Evolutionary conservation across 2,888 invertebrate species (phyloP).

Genomic region (Invenusta paracnida): DNA sequence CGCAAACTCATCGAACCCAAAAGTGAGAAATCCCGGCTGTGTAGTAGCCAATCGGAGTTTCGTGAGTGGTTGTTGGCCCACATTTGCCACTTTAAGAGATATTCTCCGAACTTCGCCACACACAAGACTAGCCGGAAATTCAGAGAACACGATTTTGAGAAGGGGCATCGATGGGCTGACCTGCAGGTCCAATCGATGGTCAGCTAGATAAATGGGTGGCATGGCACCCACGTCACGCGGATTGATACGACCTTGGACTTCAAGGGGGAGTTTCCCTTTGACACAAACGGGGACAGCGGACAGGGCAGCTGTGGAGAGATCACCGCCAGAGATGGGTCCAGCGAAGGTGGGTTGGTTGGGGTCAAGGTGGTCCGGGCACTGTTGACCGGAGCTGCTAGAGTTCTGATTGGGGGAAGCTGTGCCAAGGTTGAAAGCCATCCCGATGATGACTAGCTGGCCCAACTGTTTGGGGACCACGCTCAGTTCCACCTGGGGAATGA

Average conservation of each 20-base stretch:
- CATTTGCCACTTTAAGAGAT: constrained; percentile 69
- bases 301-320: neutral
- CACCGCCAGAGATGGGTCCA: neutral
- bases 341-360: too few species aligned
- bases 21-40: constrained; percentile 68
- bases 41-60: constrained; percentile 66
- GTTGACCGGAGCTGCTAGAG: neutral
- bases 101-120: constrained; percentile 72
- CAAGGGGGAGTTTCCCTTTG: neutral
- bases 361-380: neutral
- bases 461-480: constrained; percentile 71
- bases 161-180: constrained; percentile 76
- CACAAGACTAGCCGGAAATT: constrained; percentile 68
- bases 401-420: constrained; percentile 45
- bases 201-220: neutral
- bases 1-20: constrained; percentile 56
- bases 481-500: constrained; percentile 65
- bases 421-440: constrained; percentile 68
- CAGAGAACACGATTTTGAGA: constrained; percentile 71
- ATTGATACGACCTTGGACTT: neutral
- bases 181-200: constrained; percentile 64
- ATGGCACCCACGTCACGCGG: neutral
- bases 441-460: constrained; percentile 72
- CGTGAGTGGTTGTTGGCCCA: constrained; percentile 64
- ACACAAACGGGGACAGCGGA: neutral